Evolutionary conservation across 1,140 invertebrate species (phyloP).

Genomic region (Neodiprion lecontei): DNA sequence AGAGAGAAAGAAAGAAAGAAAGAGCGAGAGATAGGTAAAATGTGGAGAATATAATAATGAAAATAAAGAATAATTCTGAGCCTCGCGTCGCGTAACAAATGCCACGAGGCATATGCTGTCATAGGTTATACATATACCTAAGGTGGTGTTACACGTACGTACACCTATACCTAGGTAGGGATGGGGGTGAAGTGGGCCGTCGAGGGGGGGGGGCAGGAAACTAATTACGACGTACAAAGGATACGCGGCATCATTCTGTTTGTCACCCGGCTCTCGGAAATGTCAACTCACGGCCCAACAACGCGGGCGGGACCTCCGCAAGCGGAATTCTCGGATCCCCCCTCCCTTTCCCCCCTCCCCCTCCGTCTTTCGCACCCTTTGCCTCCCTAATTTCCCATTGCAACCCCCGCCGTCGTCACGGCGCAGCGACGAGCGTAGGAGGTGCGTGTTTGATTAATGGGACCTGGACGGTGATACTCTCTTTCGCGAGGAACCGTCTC

Average conservation of each 20-base stretch:
- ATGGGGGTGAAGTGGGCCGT: not conserved
- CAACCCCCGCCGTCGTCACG: not conserved
- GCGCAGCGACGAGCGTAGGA: not conserved
- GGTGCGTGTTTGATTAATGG: slow-evolving; percentile 2
- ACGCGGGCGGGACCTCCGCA: slow-evolving; percentile 14
- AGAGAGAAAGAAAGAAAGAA: not conserved
- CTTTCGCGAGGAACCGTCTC: not conserved
- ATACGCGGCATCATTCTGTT: slow-evolving; percentile 41
- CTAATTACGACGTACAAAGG: slow-evolving; percentile 36
- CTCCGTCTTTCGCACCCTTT: slow-evolving; percentile 14
- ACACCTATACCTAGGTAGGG: too few species aligned
- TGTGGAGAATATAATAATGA: not conserved
- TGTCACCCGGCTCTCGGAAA: slow-evolving; percentile 36
- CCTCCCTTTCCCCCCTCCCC: slow-evolving; percentile 28
- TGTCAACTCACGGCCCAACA: slow-evolving; percentile 28
- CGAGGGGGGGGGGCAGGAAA: slow-evolving; percentile 25
- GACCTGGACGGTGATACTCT: not conserved
- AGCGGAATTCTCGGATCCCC: slow-evolving; percentile 23
- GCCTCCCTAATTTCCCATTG: slow-evolving; percentile 22
- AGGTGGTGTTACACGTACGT: too few species aligned
- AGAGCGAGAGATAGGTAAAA: not conserved
- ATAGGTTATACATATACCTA: too few species aligned
- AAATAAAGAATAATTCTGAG: not conserved
- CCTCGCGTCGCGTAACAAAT: not conserved
- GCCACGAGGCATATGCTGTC: not conserved